Conservation (phyloP, 2,888 invertebrate species). For the Orchestes rusci region DNA sequence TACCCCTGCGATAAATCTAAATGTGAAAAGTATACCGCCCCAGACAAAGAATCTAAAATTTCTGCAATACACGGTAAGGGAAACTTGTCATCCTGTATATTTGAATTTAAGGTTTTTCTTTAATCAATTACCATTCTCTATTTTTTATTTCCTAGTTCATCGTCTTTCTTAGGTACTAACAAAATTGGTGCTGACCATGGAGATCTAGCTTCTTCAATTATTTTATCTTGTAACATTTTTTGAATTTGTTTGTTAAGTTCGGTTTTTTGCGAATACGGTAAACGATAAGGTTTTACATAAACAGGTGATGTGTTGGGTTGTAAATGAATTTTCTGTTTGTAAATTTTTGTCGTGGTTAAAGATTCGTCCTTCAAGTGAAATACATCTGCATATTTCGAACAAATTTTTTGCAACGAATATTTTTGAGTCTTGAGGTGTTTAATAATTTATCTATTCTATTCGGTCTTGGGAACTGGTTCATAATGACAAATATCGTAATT, state of each 20-base stretch:
- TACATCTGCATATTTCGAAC: background rate
- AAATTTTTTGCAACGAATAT: background rate
- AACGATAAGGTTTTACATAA: background rate
- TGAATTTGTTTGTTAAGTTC: background rate
- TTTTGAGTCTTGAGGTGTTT: background rate
- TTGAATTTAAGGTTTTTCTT: constrained; percentile 12
- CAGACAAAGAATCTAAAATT: constrained; percentile 29
- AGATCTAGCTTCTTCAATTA: constrained; percentile 26
- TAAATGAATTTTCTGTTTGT: background rate
- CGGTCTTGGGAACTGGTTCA: background rate
- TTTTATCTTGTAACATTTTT: background rate
- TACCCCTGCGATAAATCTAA: constrained; percentile 27
- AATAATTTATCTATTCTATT: background rate
- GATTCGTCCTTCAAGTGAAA: background rate
- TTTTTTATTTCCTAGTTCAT: constrained; percentile 21
- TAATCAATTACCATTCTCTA: constrained; percentile 25
- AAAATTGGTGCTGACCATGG: constrained; percentile 26
- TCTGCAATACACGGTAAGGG: constrained; percentile 27
- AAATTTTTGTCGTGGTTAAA: background rate
- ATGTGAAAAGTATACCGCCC: constrained; percentile 9
- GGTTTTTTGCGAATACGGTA: background rate
- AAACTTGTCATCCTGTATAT: constrained; percentile 16
- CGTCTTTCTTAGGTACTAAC: constrained; percentile 24
- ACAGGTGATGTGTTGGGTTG: background rate
- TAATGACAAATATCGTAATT: background rate